Conservation (phyloP, 2,113 vertebrate species). For the Microcebus ravelobensis region DNA sequence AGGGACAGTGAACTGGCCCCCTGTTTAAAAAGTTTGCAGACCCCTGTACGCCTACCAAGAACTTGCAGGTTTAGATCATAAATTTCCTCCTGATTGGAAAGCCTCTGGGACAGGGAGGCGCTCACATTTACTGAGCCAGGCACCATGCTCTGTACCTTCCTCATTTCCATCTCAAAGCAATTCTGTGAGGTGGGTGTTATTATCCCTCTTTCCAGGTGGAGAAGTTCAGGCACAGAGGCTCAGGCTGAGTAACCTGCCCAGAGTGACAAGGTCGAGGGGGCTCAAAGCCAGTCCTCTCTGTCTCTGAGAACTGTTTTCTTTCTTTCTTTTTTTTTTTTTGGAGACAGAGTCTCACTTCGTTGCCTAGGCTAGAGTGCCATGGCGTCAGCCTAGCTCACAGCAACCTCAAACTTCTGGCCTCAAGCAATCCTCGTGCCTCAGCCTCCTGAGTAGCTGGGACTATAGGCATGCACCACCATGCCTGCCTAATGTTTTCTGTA, state of each 20-base stretch:
- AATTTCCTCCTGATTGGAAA: background rate
- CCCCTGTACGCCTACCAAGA: too few species aligned
- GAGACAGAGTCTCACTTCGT: too few species aligned
- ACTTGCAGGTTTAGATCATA: background rate
- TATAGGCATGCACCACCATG: too few species aligned
- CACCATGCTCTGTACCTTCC: background rate
- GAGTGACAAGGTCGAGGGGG: background rate
- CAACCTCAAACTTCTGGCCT: too few species aligned
- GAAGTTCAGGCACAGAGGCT: background rate
- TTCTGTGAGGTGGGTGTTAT: background rate
- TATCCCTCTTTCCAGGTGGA: background rate
- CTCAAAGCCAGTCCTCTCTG: background rate
- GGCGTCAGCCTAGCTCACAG: too few species aligned
- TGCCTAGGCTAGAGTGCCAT: too few species aligned
- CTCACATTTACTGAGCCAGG: background rate
- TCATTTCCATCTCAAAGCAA: background rate
- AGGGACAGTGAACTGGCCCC: too few species aligned
- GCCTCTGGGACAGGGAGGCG: background rate
- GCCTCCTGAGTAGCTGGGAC: too few species aligned
- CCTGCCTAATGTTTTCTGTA: too few species aligned
- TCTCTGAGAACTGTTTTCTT: background rate
- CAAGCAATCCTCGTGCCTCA: too few species aligned
- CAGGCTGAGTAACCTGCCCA: background rate
- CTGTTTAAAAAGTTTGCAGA: too few species aligned
- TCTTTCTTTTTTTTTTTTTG: too few species aligned